Percentiles rank a stretch among this genome's conserved stretches.
phyloP scores from a whole-genome alignment of 2,888 invertebrate genomes.

The Diarsia mendica region DNA sequence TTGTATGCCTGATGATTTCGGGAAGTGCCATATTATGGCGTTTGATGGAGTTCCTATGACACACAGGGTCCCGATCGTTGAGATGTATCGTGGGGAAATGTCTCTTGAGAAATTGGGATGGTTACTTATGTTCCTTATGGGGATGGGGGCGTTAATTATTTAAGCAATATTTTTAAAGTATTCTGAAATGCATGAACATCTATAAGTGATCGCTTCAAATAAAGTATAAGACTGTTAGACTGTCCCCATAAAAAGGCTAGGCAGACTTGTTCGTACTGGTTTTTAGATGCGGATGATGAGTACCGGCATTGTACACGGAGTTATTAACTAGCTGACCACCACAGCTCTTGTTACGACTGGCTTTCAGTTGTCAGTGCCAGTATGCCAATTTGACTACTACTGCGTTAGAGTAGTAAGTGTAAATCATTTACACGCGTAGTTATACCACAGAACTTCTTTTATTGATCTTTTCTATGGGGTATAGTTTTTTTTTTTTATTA shows the following conservation, averaged over 20 bases:
- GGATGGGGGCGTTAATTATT: neutral
- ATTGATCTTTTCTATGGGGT: too few relatives aligned
- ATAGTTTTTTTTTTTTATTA: too few relatives aligned
- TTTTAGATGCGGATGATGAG: neutral
- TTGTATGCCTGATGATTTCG: slow-evolving; percentile 42
- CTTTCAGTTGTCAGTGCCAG: too few relatives aligned
- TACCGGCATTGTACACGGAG: neutral
- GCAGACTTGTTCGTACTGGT: too few relatives aligned
- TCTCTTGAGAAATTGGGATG: neutral
- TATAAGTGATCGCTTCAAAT: neutral
- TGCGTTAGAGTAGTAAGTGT: too few relatives aligned
- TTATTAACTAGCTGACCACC: neutral
- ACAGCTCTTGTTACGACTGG: neutral
- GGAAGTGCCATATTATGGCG: slow-evolving; percentile 6
- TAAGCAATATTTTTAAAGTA: neutral
- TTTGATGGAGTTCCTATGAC: neutral
- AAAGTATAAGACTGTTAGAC: neutral
- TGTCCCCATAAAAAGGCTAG: too few relatives aligned
- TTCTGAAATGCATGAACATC: neutral
- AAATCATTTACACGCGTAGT: too few relatives aligned
- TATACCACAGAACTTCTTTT: too few relatives aligned
- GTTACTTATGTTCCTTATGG: neutral
- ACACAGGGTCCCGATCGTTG: neutral
- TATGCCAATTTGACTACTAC: too few relatives aligned
- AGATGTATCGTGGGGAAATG: neutral